Evolutionary conservation across 2,113 vertebrate species (phyloP), one percentile per base, ranked within the genome.

Genomic region (Oncorhynchus kisutch): DNA sequence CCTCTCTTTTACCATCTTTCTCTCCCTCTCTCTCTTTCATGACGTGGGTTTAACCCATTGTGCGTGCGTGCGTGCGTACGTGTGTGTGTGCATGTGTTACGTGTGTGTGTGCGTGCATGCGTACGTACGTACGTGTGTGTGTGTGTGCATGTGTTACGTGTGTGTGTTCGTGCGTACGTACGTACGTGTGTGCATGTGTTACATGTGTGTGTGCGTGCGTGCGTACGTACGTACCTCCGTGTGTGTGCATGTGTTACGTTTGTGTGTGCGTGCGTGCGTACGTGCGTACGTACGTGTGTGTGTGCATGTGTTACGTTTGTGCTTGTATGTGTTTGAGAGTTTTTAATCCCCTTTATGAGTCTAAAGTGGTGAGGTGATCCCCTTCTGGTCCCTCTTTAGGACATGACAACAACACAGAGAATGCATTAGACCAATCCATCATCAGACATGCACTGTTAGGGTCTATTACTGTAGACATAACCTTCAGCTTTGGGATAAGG

Each of bases 351-450:
- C 45, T 72, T 71, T 84, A 79, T 69, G 27, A 77, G 71, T 45
- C 51, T 78, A 25, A 66, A 77, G 45, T 22, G 70, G 24, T 25
- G 20, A 51, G 70, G 13, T 31, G 29, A 16, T 67, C 65, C 60
- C 78, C 65, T 51, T 73, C 71, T 78, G 71, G 68, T 67, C 72
- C 25, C 71, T 72, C 29, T 68, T 49, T 16, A 54, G 51, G 66
- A 75, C 54, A 67, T 59, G 73, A 77, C 39, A 81, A 67, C 75
- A 78, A 70, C 76, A n/a, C 49, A 49, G 48, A 49, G 34, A 78
- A 78, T 74, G 25, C 57, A 80, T 85, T 80, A 74, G 66, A 78
- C 82, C 75, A 77, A 78, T 76, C 76, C 78, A 78, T 85, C 79
- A 77, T 76, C 65, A 76, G 62, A 78, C 16, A 68, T 24, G 5